These are phyloP conservation scores for Chrysogorgia sp. DNA, from an alignment of 92 coral and sea anemone genomes.

Conservation along the genomic window DNA sequence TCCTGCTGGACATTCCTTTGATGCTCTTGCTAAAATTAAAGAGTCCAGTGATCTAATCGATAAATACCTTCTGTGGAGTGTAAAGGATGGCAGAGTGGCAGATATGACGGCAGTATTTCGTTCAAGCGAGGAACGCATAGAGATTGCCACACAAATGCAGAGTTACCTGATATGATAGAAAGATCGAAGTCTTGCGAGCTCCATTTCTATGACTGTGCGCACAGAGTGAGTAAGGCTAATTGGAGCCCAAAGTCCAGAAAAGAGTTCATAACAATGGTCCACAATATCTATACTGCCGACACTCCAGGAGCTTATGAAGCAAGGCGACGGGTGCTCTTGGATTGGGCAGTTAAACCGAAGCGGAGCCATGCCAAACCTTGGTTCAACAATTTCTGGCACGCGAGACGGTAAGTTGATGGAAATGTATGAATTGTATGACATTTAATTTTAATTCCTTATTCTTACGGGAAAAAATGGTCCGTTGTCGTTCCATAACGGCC, in stretches of 20 bases:
- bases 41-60: slow-evolving; percentile 57
- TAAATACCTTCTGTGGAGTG: slow-evolving; percentile 60
- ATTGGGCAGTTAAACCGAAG: slow-evolving; percentile 47
- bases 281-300: slow-evolving; percentile 56
- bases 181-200: slow-evolving; percentile 63
- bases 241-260: slow-evolving; percentile 59
- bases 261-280: slow-evolving; percentile 59
- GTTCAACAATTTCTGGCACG: slow-evolving; percentile 60
- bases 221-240: slow-evolving; percentile 29
- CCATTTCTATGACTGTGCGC: slow-evolving; percentile 69
- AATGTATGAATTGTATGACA: neutral
- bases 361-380: slow-evolving; percentile 50
- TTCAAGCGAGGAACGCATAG: slow-evolving; percentile 56
- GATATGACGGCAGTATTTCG: slow-evolving; percentile 61
- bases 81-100: slow-evolving; percentile 57
- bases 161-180: slow-evolving; percentile 36
- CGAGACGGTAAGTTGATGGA: slow-evolving; percentile 43
- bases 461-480: neutral
- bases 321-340: slow-evolving; percentile 53
- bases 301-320: slow-evolving; percentile 61
- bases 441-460: neutral
- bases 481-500: neutral
- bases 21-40: slow-evolving; percentile 67
- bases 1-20: slow-evolving; percentile 68
- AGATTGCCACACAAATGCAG: slow-evolving; percentile 58